Percentiles rank a stretch among this genome's conserved stretches.
phyloP scores from a whole-genome alignment of 2,888 invertebrate genomes.

The Leucophenga maculata region DNA sequence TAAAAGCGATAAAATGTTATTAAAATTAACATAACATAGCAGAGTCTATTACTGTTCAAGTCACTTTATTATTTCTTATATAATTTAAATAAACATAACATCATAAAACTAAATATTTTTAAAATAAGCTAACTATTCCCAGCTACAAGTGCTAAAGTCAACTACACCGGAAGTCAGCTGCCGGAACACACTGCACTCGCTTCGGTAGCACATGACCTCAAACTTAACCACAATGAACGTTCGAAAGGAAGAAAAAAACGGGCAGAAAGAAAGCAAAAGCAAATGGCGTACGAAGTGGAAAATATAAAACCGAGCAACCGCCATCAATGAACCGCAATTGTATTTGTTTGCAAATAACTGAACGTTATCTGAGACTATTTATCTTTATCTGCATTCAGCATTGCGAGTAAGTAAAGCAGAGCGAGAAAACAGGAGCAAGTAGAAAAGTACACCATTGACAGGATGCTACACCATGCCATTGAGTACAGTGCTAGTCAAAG shows the following conservation, averaged over 20 bases:
- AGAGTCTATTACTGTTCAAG: no score
- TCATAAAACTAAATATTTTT: no score
- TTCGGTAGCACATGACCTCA: not conserved
- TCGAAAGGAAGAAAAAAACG: not conserved
- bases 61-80: no score
- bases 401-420: not conserved
- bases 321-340: constrained; percentile 65
- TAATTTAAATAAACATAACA: no score
- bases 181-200: not conserved
- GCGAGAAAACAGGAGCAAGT: not conserved
- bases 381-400: constrained; percentile 55
- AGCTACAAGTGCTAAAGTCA: no score
- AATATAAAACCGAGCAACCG: constrained; percentile 48
- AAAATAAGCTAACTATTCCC: no score
- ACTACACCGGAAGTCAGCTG: no score
- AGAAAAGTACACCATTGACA: constrained; percentile 26
- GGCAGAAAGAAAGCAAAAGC: not conserved
- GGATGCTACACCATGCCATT: not conserved
- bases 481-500: constrained; percentile 1
- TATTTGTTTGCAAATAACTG: constrained; percentile 66
- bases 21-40: no score
- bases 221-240: not conserved
- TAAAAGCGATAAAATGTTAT: no score
- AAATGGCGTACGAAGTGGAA: not conserved
- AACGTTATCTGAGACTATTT: constrained; percentile 63